Evolutionary conservation across 1,140 invertebrate genomes (phyloP).

Genomic region (Luehdorfia chinensis): DNA sequence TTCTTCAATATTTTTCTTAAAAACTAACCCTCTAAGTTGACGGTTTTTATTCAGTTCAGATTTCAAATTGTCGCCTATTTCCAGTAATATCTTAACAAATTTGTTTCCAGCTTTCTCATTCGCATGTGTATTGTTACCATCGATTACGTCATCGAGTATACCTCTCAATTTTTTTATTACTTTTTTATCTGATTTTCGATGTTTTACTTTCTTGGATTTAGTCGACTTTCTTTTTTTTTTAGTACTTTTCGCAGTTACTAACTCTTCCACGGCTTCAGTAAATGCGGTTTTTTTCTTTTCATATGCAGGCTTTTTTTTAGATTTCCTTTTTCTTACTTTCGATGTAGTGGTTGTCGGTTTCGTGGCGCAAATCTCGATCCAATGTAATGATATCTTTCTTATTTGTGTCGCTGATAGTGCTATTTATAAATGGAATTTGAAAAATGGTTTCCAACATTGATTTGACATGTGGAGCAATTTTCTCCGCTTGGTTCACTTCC

Average conservation of each 20-base stretch:
- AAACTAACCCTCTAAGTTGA: neutral
- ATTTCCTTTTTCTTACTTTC: conserved; percentile 1
- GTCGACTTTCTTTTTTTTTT: neutral
- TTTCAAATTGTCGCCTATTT: conserved; percentile 7
- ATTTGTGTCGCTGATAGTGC: too few relatives aligned
- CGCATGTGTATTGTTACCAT: neutral
- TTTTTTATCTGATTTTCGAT: neutral
- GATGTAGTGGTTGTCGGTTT: neutral
- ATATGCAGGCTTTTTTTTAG: neutral
- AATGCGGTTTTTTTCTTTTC: neutral
- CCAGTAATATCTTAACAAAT: neutral
- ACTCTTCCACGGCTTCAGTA: neutral
- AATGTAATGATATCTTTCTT: too few relatives aligned
- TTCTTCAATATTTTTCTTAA: too few relatives aligned
- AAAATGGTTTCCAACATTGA: too few relatives aligned
- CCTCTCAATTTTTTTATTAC: conserved; percentile 1
- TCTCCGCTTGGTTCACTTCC: too few relatives aligned
- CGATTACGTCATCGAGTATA: neutral
- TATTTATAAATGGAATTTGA: too few relatives aligned
- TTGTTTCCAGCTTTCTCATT: neutral
- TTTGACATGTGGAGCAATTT: too few relatives aligned
- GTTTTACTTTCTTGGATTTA: neutral
- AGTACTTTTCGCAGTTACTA: neutral
- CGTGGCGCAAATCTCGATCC: too few relatives aligned
- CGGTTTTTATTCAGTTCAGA: neutral